Evolutionary conservation across 2,113 vertebrate species (phyloP).

Genomic region (Epinephelus fuscoguttatus): DNA sequence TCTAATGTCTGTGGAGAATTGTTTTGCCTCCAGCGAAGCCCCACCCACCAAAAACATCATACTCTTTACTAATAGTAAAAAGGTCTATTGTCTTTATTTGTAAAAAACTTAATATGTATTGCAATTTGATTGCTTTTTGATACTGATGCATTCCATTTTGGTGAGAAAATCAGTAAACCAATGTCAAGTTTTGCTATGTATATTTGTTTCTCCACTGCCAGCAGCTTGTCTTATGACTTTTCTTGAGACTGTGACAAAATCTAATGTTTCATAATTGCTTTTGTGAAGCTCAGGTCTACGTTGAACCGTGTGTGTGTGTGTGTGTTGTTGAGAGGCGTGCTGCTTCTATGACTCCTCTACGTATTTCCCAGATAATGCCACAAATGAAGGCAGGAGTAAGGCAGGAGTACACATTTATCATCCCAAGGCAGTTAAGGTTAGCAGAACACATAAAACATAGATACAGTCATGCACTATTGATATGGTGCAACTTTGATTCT

Average conservation of each 20-base stretch:
- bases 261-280: background rate
- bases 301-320: too few species aligned
- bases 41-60: too few species aligned
- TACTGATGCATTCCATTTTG: background rate
- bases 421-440: background rate
- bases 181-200: background rate
- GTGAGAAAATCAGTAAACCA: background rate
- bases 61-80: too few species aligned
- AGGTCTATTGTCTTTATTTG: background rate
- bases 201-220: background rate
- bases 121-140: background rate
- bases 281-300: background rate
- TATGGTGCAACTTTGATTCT: background rate
- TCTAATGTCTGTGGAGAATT: too few species aligned
- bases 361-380: slow-evolving; percentile 6
- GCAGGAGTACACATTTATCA: slow-evolving; percentile 4
- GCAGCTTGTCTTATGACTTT: background rate
- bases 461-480: background rate
- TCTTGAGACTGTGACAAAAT: background rate
- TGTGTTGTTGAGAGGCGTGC: background rate
- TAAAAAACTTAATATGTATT: too few species aligned
- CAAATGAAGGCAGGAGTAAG: background rate
- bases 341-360: background rate
- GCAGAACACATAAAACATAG: slow-evolving; percentile 15
- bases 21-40: too few species aligned